Evolutionary conservation across 1,140 invertebrate genomes (phyloP), one percentile per base, ranked within the genome.

Genomic region (Coelopa frigida): DNA sequence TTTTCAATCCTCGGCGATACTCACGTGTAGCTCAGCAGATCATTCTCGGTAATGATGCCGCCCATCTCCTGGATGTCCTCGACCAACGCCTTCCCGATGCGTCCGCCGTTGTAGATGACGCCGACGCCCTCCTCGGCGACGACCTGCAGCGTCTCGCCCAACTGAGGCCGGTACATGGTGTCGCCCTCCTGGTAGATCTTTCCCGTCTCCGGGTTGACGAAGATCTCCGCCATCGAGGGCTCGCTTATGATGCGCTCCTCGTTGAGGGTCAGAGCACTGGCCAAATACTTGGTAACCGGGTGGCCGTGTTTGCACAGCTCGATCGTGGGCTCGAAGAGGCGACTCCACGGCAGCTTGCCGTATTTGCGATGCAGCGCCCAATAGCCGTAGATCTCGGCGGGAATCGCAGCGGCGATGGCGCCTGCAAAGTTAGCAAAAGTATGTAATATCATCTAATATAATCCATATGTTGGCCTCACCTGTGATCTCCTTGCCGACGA

Each of bases 361-460:
- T 84, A 95, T 54, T 73, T 78, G 26, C 80, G 63, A 63, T 94
- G 83, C 1, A 89, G 77, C 35, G 78, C 76, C 79, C 83, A 84
- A 62, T 92, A 94, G 0, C 94, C 94, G 48, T 75, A 74, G 2
- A 98, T 62, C 70, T 97, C 94, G 5, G 92, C 93, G 1, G 95
- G 94, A 7, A 96, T 84, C 0, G 84, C 94, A 5, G 91, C 79
- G 1, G 94, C 78, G 38, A 87, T 59, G 3, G 82, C 85, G 52
- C 84, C 83, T 76, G 64, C n/a, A n/a, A n/a, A n/a, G n/a, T n/a
- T n/a, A n/a, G n/a, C n/a, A n/a, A n/a, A n/a, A 41, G 8, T 14
- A 32, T 5, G 27, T 14, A 33, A 18, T 40, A 40, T 40, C 15
- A 21, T 5, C n/a, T 11, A 31, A 31, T 29, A 5, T 10, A 10